Evolutionary conservation across 2,113 vertebrate genomes (phyloP).

Genomic region (Rhinoptilus africanus): DNA sequence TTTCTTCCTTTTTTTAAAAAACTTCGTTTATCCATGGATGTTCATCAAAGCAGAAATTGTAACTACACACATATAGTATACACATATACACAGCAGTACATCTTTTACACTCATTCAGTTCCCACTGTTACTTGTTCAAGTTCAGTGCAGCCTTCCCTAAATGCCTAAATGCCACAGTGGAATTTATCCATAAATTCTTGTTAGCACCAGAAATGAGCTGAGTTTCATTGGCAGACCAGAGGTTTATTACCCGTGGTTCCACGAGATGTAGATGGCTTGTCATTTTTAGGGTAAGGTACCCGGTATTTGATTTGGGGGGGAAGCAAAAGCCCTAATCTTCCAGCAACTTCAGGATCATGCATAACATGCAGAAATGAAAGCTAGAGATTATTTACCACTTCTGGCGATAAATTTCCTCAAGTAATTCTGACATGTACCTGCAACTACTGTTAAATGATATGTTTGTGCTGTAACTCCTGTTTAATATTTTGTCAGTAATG

Average conservation of each 20-base stretch:
- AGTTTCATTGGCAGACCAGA: not conserved
- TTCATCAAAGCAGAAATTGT: not conserved
- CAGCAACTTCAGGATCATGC: not conserved
- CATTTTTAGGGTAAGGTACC: not conserved
- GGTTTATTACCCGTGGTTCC: not conserved
- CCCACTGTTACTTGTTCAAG: not conserved
- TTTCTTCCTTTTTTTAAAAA: not conserved
- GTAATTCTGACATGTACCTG: constrained; percentile 61
- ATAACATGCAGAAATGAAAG: constrained; percentile 10
- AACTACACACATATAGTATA: not conserved
- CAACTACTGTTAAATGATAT: constrained; percentile 52
- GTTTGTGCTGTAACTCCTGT: constrained; percentile 66
- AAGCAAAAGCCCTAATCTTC: not conserved
- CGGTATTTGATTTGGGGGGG: not conserved
- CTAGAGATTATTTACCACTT: not conserved
- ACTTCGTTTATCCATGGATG: not conserved
- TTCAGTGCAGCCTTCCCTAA: not conserved
- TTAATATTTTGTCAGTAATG: constrained; percentile 71
- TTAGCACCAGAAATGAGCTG: not conserved
- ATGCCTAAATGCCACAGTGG: not conserved
- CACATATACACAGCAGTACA: not conserved
- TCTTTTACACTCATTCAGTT: not conserved
- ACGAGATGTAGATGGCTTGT: not conserved
- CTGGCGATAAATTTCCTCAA: not conserved
- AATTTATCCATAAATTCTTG: not conserved